These are phyloP conservation scores for Cinclus mexicanus DNA, from an alignment of 2,113 vertebrate species.

Conservation along the genomic window DNA sequence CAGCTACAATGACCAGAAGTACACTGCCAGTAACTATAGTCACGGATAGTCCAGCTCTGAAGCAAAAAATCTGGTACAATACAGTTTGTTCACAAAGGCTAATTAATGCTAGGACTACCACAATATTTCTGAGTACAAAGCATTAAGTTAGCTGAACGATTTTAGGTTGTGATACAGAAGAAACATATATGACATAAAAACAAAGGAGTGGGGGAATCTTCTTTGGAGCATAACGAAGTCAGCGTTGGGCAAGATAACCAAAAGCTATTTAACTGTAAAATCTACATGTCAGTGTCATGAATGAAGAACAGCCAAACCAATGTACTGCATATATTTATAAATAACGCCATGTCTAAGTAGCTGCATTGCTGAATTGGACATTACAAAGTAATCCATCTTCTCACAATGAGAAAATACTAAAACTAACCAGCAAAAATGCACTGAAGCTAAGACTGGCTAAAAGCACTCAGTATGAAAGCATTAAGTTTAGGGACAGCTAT, in stretches of 20 bases:
- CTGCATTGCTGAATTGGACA: constrained; percentile 14
- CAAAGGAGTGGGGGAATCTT: constrained; percentile 31
- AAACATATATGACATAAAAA: constrained; percentile 32
- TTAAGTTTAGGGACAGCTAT: not conserved
- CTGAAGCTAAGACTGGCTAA: constrained; percentile 19
- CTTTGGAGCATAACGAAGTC: constrained; percentile 70
- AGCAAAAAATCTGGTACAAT: constrained; percentile 30
- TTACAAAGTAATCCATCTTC: constrained; percentile 23
- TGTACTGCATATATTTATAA: constrained; percentile 20
- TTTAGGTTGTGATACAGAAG: constrained; percentile 34
- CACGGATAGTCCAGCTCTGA: constrained; percentile 42
- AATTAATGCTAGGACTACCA: constrained; percentile 54
- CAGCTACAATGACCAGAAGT: constrained; percentile 41
- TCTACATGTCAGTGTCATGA: constrained; percentile 21
- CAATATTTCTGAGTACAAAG: constrained; percentile 49
- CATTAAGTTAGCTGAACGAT: constrained; percentile 49
- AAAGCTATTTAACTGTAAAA: constrained; percentile 45
- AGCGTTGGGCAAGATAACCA: constrained; percentile 30
- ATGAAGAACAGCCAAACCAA: constrained; percentile 48
- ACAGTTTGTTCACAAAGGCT: constrained; percentile 47
- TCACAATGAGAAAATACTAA: constrained; percentile 42
- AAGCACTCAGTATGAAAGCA: not conserved
- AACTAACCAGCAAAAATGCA: constrained; percentile 44
- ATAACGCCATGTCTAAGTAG: constrained; percentile 15
- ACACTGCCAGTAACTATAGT: constrained; percentile 7